phyloP scores from a whole-genome alignment of 1,140 invertebrate genomes.

The Psix sp. region DNA sequence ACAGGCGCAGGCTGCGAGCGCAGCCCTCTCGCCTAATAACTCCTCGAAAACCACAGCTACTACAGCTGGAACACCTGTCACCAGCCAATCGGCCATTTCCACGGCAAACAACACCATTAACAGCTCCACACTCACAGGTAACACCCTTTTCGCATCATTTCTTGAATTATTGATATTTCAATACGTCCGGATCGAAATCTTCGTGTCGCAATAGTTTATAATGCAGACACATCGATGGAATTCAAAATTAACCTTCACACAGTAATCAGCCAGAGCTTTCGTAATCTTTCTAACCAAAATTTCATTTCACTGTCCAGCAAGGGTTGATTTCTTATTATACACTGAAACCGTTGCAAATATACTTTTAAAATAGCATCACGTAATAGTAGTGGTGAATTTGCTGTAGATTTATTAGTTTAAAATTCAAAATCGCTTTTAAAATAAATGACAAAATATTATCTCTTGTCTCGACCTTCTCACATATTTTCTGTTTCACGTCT shows the following conservation, averaged over 20 bases:
- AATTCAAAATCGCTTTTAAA: too few relatives aligned
- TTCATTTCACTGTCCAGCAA: too few relatives aligned
- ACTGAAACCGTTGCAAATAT: too few relatives aligned
- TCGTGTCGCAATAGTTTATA: constrained; percentile 34
- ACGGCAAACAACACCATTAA: constrained; percentile 76
- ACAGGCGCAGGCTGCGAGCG: constrained; percentile 73
- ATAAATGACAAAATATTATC: too few relatives aligned
- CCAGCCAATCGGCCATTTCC: constrained; percentile 75
- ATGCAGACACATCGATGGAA: constrained; percentile 46
- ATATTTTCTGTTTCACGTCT: too few relatives aligned
- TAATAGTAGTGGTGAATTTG: too few relatives aligned
- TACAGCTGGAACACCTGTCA: constrained; percentile 74
- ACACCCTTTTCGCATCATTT: constrained; percentile 64
- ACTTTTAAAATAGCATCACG: too few relatives aligned
- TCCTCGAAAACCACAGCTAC: constrained; percentile 75
- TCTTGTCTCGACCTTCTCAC: too few relatives aligned
- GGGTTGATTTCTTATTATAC: too few relatives aligned
- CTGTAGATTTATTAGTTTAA: not conserved
- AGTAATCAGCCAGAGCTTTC: not conserved
- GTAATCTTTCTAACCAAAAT: not conserved
- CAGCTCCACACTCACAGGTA: constrained; percentile 76
- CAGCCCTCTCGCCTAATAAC: constrained; percentile 75
- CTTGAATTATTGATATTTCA: constrained; percentile 53
- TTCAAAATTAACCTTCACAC: constrained; percentile 36
- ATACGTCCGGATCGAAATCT: constrained; percentile 40